phyloP scores from a whole-genome alignment of 2,888 invertebrate species.

The Watsonalla binaria region DNA sequence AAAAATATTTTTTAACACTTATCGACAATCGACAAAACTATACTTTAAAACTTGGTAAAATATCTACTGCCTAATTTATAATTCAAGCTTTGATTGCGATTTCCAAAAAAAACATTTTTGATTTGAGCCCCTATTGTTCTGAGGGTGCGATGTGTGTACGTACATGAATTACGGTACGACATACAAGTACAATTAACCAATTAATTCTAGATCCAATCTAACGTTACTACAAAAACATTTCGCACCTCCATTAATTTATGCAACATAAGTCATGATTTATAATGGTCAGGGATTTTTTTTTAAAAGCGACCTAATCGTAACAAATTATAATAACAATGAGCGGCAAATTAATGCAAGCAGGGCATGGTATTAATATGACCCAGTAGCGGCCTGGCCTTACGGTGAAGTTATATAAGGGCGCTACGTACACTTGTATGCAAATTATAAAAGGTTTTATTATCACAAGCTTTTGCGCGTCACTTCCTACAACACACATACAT shows the following conservation, averaged over 20 bases:
- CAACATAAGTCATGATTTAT: constrained; percentile 4
- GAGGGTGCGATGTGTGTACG: background rate
- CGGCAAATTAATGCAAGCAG: constrained; percentile 40
- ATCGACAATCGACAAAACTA: too few relatives aligned
- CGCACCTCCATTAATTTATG: background rate
- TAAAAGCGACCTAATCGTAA: constrained; percentile 26
- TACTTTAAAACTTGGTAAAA: too few relatives aligned
- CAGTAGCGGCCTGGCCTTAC: constrained; percentile 21
- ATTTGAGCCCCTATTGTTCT: too few relatives aligned
- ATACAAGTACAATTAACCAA: background rate
- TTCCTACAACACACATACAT: too few relatives aligned
- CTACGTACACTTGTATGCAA: constrained; percentile 4
- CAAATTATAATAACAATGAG: constrained; percentile 46
- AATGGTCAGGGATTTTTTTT: constrained; percentile 9
- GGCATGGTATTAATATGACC: constrained; percentile 24
- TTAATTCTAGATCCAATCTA: background rate
- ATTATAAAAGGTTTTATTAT: background rate
- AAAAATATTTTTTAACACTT: too few relatives aligned
- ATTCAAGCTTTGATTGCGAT: too few relatives aligned
- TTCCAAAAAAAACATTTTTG: too few relatives aligned
- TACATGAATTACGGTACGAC: background rate
- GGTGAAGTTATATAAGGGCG: constrained; percentile 7
- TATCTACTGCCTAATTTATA: too few relatives aligned
- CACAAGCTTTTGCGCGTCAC: too few relatives aligned
- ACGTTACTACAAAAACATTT: background rate